These are phyloP conservation scores for Aplysina aerophoba DNA, from an alignment of 37 sponge, comb jelly and placozoan genomes.

Conservation along the genomic window DNA sequence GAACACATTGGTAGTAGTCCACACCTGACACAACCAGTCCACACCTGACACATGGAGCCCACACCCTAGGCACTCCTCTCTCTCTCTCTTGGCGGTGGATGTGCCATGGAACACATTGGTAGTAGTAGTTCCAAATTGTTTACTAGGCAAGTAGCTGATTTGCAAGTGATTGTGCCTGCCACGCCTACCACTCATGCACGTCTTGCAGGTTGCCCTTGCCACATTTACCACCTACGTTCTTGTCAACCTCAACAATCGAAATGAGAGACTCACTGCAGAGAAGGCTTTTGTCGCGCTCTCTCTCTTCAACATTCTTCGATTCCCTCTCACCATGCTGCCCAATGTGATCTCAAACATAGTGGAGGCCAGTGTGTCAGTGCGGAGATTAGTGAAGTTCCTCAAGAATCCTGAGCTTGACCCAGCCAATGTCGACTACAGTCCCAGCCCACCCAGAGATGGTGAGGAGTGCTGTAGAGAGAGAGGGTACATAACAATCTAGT, in stretches of 20 bases:
- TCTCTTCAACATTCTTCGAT: constrained; percentile 78
- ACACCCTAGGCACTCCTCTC: too few relatives aligned
- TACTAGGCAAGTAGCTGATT: too few relatives aligned
- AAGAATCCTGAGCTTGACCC: constrained; percentile 67
- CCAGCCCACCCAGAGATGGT: constrained; percentile 2
- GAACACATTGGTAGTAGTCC: too few relatives aligned
- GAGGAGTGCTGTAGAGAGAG: neutral
- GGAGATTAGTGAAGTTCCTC: constrained; percentile 70
- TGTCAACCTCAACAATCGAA: constrained; percentile 12
- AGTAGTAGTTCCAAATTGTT: too few relatives aligned
- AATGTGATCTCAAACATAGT: constrained; percentile 53
- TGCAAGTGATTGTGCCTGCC: too few relatives aligned
- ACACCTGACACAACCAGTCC: too few relatives aligned
- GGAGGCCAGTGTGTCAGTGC: constrained; percentile 75
- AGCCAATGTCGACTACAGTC: constrained; percentile 39
- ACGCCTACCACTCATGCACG: too few relatives aligned
- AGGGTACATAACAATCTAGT: neutral
- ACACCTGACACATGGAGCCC: too few relatives aligned
- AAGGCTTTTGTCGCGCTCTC: constrained; percentile 84
- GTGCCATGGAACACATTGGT: too few relatives aligned
- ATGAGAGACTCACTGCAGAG: constrained; percentile 68
- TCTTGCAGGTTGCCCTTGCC: constrained; percentile 67
- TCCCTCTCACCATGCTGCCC: constrained; percentile 81
- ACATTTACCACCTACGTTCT: constrained; percentile 76
- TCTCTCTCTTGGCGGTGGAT: too few relatives aligned